These are phyloP conservation scores for Cephalophus harveyi DNA, from an alignment of 2,113 vertebrate species.

Conservation along the genomic window DNA sequence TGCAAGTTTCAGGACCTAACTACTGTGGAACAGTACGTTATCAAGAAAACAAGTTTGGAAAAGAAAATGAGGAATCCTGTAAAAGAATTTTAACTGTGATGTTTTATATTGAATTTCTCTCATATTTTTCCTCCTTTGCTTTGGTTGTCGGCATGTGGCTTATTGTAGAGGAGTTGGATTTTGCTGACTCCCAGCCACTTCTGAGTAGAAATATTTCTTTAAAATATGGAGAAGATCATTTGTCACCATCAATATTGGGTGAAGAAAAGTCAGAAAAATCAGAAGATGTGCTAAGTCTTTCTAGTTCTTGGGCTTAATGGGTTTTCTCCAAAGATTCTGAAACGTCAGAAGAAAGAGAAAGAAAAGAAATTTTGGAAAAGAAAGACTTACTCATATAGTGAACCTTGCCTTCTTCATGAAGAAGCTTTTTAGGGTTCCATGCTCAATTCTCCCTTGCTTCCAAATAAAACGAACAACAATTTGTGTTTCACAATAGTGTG, in stretches of 20 bases:
- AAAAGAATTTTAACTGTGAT: not conserved
- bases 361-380: not conserved
- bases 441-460: not conserved
- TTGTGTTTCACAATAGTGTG: not conserved
- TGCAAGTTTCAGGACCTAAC: not conserved
- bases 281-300: not conserved
- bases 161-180: not conserved
- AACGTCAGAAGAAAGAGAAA: not conserved
- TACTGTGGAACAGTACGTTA: not conserved
- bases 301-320: not conserved
- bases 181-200: not conserved
- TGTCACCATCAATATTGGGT: not conserved
- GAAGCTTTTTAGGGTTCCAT: not conserved
- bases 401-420: not conserved
- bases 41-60: not conserved
- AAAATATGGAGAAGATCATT: not conserved
- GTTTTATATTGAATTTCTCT: conserved; percentile 9
- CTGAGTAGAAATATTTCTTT: not conserved
- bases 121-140: not conserved
- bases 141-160: not conserved
- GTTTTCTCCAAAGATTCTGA: not conserved
- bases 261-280: conserved; percentile 13
- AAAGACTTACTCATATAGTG: not conserved
- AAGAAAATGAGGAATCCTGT: not conserved
- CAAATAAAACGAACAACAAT: not conserved